Evolutionary conservation across 1,140 invertebrate species (phyloP).

Genomic region (Macrotrachela quadricornifera): DNA sequence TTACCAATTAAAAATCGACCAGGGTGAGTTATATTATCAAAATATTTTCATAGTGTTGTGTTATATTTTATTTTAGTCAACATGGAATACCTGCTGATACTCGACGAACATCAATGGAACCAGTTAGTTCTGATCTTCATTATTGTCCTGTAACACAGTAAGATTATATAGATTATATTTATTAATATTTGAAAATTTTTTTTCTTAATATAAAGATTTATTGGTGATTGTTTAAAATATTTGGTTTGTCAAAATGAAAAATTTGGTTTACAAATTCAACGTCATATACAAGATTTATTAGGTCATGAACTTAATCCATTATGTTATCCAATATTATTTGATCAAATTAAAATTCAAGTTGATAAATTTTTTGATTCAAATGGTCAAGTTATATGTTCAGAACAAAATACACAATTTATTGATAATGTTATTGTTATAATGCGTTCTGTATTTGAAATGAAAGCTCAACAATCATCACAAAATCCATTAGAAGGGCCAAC

Average conservation of each 20-base stretch:
- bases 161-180: too few species aligned
- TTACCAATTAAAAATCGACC: conserved; percentile 50
- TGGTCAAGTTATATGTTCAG: conserved; percentile 52
- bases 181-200: too few species aligned
- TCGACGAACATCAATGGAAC: conserved; percentile 31
- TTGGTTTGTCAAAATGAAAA: conserved; percentile 83
- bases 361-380: conserved; percentile 89
- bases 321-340: conserved; percentile 83
- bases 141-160: conserved; percentile 85
- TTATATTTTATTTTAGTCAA: too few species aligned
- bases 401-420: conserved; percentile 87
- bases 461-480: conserved; percentile 38
- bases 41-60: too few species aligned
- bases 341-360: conserved; percentile 82
- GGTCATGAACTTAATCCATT: conserved; percentile 85
- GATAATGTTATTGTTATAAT: conserved; percentile 96
- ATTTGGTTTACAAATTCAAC: conserved; percentile 79
- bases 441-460: conserved; percentile 76
- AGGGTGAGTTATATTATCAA: conserved; percentile 21
- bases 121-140: conserved; percentile 56
- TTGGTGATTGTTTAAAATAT: conserved; percentile 63
- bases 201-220: too few species aligned
- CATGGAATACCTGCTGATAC: not conserved
- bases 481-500: conserved; percentile 12
- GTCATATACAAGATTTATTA: conserved; percentile 79